Evolutionary conservation across 2,888 invertebrate species (phyloP).

Genomic region (Augiades crinisus): DNA sequence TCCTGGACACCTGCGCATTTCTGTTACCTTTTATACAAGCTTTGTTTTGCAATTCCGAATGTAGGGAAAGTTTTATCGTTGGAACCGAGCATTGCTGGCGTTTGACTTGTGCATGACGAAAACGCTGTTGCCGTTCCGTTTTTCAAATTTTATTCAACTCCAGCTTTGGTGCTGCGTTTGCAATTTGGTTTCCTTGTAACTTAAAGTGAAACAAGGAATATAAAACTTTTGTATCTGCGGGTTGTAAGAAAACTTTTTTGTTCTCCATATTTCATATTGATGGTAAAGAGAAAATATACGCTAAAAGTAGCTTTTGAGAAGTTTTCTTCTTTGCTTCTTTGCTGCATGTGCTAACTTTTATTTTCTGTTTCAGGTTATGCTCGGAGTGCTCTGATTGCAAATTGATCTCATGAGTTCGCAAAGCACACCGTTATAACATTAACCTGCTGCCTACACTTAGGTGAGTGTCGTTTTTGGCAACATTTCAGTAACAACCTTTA

Average conservation of each 20-base stretch:
- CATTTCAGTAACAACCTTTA: conserved; percentile 27
- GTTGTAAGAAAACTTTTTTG: neutral
- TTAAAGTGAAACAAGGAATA: conserved; percentile 5
- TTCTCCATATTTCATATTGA: neutral
- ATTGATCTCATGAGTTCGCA: conserved; percentile 55
- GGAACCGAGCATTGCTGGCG: conserved; percentile 57
- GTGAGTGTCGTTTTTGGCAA: conserved; percentile 43
- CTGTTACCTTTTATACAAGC: conserved; percentile 65
- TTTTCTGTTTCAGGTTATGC: conserved; percentile 63
- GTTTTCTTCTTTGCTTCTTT: neutral
- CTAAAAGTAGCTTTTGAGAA: neutral
- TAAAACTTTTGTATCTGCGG: conserved; percentile 1
- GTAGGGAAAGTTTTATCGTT: conserved; percentile 63
- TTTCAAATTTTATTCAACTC: conserved; percentile 42
- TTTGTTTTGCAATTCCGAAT: conserved; percentile 65
- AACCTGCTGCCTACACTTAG: conserved; percentile 63
- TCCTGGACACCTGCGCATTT: conserved; percentile 70
- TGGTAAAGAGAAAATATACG: neutral
- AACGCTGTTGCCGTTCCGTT: conserved; percentile 42
- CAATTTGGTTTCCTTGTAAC: conserved; percentile 9
- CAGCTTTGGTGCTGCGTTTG: conserved; percentile 22
- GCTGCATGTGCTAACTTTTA: conserved; percentile 27
- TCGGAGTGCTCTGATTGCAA: conserved; percentile 36
- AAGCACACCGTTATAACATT: conserved; percentile 66
- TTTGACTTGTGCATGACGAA: conserved; percentile 53